Evolutionary conservation across 2,888 invertebrate genomes (phyloP).

Genomic region (Cancer borealis): DNA sequence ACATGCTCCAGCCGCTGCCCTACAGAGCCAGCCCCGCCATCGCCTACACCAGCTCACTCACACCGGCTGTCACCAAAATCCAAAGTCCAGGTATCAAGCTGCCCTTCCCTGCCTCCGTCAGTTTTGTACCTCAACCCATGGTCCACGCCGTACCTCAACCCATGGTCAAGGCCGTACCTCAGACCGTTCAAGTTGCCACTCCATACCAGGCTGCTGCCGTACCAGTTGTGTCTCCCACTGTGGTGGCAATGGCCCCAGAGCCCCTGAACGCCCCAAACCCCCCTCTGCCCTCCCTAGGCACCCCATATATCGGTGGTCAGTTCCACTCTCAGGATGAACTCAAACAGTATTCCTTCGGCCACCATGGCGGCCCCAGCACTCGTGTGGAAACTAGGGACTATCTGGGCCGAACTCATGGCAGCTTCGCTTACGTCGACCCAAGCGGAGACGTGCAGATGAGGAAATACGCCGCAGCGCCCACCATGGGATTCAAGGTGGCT

Average conservation of each 20-base stretch:
- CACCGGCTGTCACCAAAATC: slow-evolving; percentile 25
- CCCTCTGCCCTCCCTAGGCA: slow-evolving; percentile 51
- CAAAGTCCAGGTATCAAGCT: background rate
- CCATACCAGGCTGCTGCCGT: slow-evolving; percentile 20
- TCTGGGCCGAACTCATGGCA: slow-evolving; percentile 62
- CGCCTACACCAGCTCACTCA: slow-evolving; percentile 16
- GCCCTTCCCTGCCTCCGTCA: background rate
- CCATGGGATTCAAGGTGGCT: slow-evolving; percentile 65
- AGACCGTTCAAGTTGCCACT: slow-evolving; percentile 20
- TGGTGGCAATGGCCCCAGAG: slow-evolving; percentile 21
- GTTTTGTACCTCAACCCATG: background rate
- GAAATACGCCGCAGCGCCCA: slow-evolving; percentile 63
- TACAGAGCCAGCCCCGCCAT: background rate
- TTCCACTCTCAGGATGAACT: slow-evolving; percentile 62
- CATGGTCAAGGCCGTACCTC: background rate
- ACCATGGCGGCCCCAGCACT: slow-evolving; percentile 65
- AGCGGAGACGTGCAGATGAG: slow-evolving; percentile 63
- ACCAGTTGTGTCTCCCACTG: background rate
- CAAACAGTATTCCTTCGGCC: slow-evolving; percentile 61
- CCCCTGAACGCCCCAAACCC: slow-evolving; percentile 59
- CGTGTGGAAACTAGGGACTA: slow-evolving; percentile 61
- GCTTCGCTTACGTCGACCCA: slow-evolving; percentile 66
- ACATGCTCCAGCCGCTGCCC: slow-evolving; percentile 6
- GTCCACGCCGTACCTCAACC: background rate
- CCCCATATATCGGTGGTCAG: slow-evolving; percentile 50